These are phyloP conservation scores for Caenorhabditis wallacei DNA, from an alignment of 2,888 invertebrate species.

Conservation along the genomic window DNA sequence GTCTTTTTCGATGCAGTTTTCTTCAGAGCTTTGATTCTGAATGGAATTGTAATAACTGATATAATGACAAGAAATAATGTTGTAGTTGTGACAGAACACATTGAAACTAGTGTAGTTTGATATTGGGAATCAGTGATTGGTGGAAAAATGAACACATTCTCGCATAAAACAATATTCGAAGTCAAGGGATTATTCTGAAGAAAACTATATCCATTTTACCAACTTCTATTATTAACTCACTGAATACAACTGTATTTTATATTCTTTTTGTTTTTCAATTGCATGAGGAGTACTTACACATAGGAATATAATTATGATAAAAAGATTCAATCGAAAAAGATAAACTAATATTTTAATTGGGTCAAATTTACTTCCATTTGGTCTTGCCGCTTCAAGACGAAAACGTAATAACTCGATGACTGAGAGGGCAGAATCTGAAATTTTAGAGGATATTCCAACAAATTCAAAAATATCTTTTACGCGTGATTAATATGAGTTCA, in stretches of 20 bases:
- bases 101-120: background rate
- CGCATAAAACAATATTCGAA: background rate
- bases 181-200: background rate
- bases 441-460: background rate
- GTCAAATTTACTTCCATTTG: constrained; percentile 7
- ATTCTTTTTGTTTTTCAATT: constrained; percentile 15
- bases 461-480: background rate
- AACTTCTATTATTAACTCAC: background rate
- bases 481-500: constrained; percentile 18
- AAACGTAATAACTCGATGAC: constrained; percentile 27
- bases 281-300: constrained; percentile 17
- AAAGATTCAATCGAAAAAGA: constrained; percentile 24
- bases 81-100: constrained; percentile 33
- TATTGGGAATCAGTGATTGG: constrained; percentile 33
- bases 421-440: constrained; percentile 34
- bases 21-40: constrained; percentile 12
- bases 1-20: constrained; percentile 27
- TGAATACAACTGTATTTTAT: background rate
- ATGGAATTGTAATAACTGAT: constrained; percentile 26
- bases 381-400: constrained; percentile 27
- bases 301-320: constrained; percentile 13
- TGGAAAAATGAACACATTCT: constrained; percentile 23
- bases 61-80: constrained; percentile 24
- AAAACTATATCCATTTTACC: background rate
- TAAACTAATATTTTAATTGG: constrained; percentile 24